Conservation (phyloP, 2,888 invertebrate species). For the Melinopterus prodromus region DNA sequence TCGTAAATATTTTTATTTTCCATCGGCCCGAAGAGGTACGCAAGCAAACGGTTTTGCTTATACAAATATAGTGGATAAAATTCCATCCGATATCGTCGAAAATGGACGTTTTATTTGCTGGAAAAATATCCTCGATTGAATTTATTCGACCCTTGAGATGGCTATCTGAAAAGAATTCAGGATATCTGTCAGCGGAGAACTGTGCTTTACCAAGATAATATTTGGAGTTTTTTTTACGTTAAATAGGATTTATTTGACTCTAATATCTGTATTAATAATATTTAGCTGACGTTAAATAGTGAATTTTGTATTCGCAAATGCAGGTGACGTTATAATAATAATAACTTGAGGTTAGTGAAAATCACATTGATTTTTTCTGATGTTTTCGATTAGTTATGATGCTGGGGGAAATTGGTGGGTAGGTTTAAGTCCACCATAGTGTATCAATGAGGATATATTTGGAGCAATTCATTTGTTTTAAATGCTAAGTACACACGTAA, state of each 20-base stretch:
- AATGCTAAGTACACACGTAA: too few relatives aligned
- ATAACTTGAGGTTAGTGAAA: too few relatives aligned
- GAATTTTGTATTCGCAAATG: too few relatives aligned
- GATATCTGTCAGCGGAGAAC: not conserved
- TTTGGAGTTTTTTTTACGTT: not conserved
- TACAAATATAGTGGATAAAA: constrained; percentile 8
- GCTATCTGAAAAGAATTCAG: not conserved
- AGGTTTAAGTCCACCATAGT: too few relatives aligned
- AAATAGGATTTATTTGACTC: not conserved
- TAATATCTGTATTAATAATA: too few relatives aligned
- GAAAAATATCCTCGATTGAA: not conserved
- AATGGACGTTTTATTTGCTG: constrained; percentile 14
- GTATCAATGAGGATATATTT: too few relatives aligned
- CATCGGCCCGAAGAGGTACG: constrained; percentile 12
- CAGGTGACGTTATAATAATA: too few relatives aligned
- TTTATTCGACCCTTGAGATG: not conserved
- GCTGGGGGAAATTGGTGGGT: too few relatives aligned
- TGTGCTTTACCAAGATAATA: not conserved
- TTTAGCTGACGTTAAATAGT: too few relatives aligned
- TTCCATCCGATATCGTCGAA: not conserved
- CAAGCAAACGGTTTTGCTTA: constrained; percentile 19
- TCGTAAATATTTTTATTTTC: constrained; percentile 25
- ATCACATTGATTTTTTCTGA: too few relatives aligned
- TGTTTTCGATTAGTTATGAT: too few relatives aligned
- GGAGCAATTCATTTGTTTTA: too few relatives aligned